Base-by-base conservation (phyloP, 2,797 vertebrate genomes). In the Gymnothorax javanicus region DNA sequence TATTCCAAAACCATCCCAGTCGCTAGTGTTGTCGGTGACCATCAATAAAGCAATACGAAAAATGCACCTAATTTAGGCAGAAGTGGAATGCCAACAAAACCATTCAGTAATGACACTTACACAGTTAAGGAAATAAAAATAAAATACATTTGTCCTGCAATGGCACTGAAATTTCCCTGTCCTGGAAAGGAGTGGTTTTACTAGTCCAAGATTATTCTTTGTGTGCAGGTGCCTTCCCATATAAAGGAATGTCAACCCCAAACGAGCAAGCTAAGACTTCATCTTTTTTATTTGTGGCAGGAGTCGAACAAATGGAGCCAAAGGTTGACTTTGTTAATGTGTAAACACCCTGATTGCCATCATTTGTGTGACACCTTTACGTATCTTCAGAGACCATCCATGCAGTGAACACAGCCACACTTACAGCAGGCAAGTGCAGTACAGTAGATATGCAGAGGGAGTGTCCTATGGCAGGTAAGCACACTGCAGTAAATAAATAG, bases 261-360 rank as follows among this genome's bases (percentile, higher is more conserved):
- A 77, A 52, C 15, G 20, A 50, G 33, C 52, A 9, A 27, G 20
- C 77, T 23, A 56, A 81, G 17, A 52, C 20, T 4, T 81, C 52
- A 81, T 81, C 23, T 52, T 81, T 52, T 81, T 56, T 7, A 81
- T 56, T n/a, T 81, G 20, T 7, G n/a, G 5, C 50, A 81, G 77
- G 77, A 81, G 77, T 3, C 56, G 20, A 54, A 23, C 77, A 54
- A 23, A 81, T 52, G 20, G 52, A 56, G 52, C 82, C 57, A 86
- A 81, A 81, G 57, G 33, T 62, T 20, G 60, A 23, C 58, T 84
- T 73, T 43, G 89, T 91, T 91, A 90, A 91, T 88, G 84, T 88
- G 86, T 90, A 86, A 83, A 82, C n/a, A 60, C 59, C 67, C 15
- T 62, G 25, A 23, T 86, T 86, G 59, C 84, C 62, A 43, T 85